Evolutionary conservation across 2,113 vertebrate species (phyloP).

Genomic region (Anolis sagrei): DNA sequence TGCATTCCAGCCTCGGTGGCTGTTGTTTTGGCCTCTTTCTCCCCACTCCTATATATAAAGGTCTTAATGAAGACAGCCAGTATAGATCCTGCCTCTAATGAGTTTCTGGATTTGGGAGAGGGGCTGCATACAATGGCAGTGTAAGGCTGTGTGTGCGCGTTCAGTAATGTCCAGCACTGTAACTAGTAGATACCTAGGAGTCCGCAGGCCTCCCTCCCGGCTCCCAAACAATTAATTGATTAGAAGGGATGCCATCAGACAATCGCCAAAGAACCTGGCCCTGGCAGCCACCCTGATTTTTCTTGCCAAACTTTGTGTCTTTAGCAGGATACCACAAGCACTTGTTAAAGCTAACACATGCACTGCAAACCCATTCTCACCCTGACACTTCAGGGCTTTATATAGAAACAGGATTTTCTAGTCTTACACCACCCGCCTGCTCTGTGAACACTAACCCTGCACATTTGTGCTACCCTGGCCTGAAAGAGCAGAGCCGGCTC

Average conservation of each 20-base stretch:
- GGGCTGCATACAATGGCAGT: neutral
- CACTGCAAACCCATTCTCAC: conserved; percentile 81
- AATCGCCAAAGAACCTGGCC: neutral
- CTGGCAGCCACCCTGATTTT: neutral
- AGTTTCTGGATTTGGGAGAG: neutral
- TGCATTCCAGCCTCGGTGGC: neutral
- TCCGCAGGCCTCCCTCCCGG: neutral
- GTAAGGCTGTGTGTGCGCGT: neutral
- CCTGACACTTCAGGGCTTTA: conserved; percentile 80
- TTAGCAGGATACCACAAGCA: conserved; percentile 77
- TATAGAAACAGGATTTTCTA: conserved; percentile 88
- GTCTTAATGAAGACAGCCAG: neutral
- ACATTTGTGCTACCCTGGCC: conserved; percentile 57
- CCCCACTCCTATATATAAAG: neutral
- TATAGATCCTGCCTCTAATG: neutral
- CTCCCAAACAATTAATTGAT: neutral
- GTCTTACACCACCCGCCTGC: conserved; percentile 76
- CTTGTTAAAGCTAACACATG: conserved; percentile 83
- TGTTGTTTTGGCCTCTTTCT: neutral
- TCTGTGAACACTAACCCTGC: conserved; percentile 67
- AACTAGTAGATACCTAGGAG: neutral
- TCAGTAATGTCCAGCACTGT: neutral
- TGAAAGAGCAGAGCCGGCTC: conserved; percentile 34
- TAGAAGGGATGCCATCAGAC: neutral
- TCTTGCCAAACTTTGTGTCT: conserved; percentile 53